phyloP scores from a whole-genome alignment of 2,113 vertebrate species.

The Chelonoidis abingdonii region DNA sequence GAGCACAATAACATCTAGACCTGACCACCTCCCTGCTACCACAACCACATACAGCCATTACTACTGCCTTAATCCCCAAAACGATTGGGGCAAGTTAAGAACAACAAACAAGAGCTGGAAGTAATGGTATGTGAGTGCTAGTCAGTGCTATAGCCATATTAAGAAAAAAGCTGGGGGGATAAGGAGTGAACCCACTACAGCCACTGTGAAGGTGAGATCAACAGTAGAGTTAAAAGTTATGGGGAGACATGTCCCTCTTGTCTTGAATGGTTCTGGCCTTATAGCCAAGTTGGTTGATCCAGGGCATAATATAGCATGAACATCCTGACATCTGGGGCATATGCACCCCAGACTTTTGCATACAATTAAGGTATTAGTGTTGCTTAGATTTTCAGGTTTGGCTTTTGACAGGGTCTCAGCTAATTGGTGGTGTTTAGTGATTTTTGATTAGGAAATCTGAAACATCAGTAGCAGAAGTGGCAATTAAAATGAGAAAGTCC shows the following conservation, averaged over 20 bases:
- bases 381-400: background rate
- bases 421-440: conserved; percentile 30
- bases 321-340: background rate
- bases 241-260: background rate
- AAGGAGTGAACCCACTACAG: background rate
- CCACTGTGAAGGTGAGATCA: background rate
- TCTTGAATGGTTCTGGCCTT: background rate
- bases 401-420: conserved; percentile 23
- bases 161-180: background rate
- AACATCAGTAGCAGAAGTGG: conserved; percentile 20
- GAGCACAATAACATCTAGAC: background rate
- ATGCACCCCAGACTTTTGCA: background rate
- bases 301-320: background rate
- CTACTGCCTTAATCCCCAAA: background rate
- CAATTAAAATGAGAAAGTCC: conserved; percentile 41
- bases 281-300: background rate
- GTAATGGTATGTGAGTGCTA: background rate
- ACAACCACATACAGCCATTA: background rate
- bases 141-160: background rate
- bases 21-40: background rate
- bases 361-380: background rate
- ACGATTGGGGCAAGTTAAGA: background rate
- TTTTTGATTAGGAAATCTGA: conserved; percentile 41
- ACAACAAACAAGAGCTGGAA: background rate
- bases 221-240: background rate